phyloP scores from a whole-genome alignment of 2,113 vertebrate genomes.

The Corythoichthys intestinalis region DNA sequence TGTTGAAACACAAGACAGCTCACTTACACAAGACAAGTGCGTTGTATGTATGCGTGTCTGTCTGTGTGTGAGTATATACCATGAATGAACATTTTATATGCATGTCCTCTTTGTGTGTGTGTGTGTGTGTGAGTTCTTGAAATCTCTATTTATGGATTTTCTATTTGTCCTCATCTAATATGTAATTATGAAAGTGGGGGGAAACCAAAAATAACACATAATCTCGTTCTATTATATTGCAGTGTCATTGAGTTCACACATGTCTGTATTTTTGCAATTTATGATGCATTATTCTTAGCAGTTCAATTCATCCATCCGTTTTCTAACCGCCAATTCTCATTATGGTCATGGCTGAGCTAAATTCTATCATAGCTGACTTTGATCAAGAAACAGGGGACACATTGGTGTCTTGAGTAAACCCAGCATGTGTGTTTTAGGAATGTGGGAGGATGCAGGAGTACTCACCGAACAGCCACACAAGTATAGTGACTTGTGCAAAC shows the following conservation, averaged over 20 bases:
- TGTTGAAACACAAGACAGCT: slow-evolving; percentile 71
- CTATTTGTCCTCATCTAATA: background rate
- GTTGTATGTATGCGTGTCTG: slow-evolving; percentile 31
- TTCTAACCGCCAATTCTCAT: background rate
- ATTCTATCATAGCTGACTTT: background rate
- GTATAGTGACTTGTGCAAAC: background rate
- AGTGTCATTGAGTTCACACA: background rate
- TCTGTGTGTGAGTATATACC: slow-evolving; percentile 4
- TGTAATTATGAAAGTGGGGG: background rate
- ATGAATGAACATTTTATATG: slow-evolving; percentile 13
- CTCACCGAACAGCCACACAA: background rate
- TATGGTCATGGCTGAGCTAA: background rate
- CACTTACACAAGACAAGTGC: slow-evolving; percentile 60
- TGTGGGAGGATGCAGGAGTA: background rate
- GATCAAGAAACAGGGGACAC: background rate
- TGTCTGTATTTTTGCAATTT: background rate
- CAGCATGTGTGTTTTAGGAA: background rate
- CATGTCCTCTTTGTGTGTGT: background rate
- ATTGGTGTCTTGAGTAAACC: background rate
- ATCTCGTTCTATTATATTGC: background rate
- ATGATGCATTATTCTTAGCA: background rate
- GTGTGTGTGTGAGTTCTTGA: background rate
- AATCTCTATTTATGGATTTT: background rate
- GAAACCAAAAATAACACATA: background rate
- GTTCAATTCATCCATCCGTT: background rate